Base-by-base conservation (phyloP, 2,113 vertebrate genomes). In the Carassius carassius region DNA sequence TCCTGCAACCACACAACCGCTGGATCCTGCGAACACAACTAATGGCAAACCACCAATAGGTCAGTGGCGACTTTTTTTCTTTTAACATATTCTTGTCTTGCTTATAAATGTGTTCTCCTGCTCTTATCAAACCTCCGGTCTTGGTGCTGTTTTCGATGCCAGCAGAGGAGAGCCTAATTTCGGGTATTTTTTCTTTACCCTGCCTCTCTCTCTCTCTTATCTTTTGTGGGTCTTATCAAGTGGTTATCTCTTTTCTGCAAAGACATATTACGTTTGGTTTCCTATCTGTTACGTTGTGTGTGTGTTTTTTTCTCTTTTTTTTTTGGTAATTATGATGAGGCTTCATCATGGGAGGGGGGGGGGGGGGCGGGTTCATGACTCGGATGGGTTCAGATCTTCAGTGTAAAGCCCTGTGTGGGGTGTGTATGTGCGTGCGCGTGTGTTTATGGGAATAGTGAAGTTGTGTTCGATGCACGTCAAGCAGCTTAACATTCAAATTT, bases 151-250 rank as follows among this genome's bases (percentile, higher is more conserved):
- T 5, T 83, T 54, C 21, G 11, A 85, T 78, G 76, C 82, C 87
- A 86, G 87, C 81, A 77, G 89, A 86, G 83, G 83, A 65, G 77
- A 82, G 90, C 32, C 86, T 49, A 88, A 87, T 92, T 91, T 78
- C 23, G 88, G 87, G 88, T 89, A 87, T 92, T 23, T 74, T 23
- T 35, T 16, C 63, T 60, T 80, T 93, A 89, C 91, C 81, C 69
- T 86, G 89, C 83, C 91, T 86, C 91, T 90, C 91, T 87, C 92
- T 11, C 44, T 90, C 89, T 89, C 95, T 97, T 97, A 96, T 97
- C 97, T 96, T 88, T 87, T 90, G 88, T 12, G 86, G 87, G 89
- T 91, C 96, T 98, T 97, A 97, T 97, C 97, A 95, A 91, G 88
- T 85, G 88, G 94, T 96, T 97, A 97, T 97, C 96, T 96, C 86